phyloP scores from a whole-genome alignment of 2,113 vertebrate species.

The Sceloporus undulatus region DNA sequence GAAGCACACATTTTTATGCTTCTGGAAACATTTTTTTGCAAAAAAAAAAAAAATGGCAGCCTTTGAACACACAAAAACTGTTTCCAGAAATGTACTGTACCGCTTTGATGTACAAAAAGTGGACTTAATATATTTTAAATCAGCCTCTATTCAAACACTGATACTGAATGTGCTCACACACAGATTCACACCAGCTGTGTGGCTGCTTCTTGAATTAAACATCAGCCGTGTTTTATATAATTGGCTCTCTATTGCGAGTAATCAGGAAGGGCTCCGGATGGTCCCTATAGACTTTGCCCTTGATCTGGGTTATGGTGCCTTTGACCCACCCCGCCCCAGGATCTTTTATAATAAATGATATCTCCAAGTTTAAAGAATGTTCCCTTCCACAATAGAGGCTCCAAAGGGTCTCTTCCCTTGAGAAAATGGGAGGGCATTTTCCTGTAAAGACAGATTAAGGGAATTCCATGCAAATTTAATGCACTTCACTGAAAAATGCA shows the following conservation, averaged over 20 bases:
- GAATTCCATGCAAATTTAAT: slow-evolving; percentile 73
- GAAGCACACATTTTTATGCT: too few relatives aligned
- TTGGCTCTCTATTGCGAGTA: slow-evolving; percentile 67
- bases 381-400: slow-evolving; percentile 65
- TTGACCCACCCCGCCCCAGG: slow-evolving; percentile 52
- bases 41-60: too few relatives aligned
- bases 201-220: slow-evolving; percentile 33
- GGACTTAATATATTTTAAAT: background rate
- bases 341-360: slow-evolving; percentile 75
- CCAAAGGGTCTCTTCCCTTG: slow-evolving; percentile 52
- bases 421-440: slow-evolving; percentile 70
- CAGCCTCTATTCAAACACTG: slow-evolving; percentile 29
- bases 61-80: too few relatives aligned
- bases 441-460: slow-evolving; percentile 70
- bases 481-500: slow-evolving; percentile 62
- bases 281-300: slow-evolving; percentile 69
- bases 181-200: slow-evolving; percentile 22
- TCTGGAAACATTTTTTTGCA: too few relatives aligned
- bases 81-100: background rate
- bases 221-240: slow-evolving; percentile 56
- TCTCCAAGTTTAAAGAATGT: slow-evolving; percentile 67
- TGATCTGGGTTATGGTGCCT: slow-evolving; percentile 73
- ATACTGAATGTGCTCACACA: slow-evolving; percentile 14
- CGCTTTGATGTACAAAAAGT: background rate
- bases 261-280: slow-evolving; percentile 64